Base-by-base conservation (phyloP, 92 coral and sea anemone species). In the Epizoanthus fatuus region DNA sequence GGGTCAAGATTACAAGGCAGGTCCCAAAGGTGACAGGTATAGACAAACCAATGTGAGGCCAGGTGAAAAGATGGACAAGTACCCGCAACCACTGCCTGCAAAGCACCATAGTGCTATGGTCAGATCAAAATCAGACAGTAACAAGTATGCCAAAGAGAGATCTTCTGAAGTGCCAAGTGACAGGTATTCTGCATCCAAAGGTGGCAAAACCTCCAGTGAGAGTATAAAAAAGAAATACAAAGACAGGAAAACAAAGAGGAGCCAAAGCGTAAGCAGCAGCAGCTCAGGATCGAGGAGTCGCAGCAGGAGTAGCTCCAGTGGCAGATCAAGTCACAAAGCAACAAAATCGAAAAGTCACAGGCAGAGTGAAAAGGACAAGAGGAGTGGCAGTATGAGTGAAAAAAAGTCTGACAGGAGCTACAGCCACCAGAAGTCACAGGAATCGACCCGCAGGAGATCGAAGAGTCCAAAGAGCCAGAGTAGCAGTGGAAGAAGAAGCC, bases 221-320 rank as follows among this genome's bases (percentile, higher is more conserved):
- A 10, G 53, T 20, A 19, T 68, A 59, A 55, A n/a, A 76, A 76
- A 76, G 70, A 60, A 62, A 2, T n/a, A 42, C 45, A 74, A 74
- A 52, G 45, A 74, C 40, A 42, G 38, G 55, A 59, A 58, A 39
- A 39, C 8, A 22, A 85, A 55, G 59, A 63, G 89, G 7, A 57
- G 84, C n/a, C 52, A 87, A 72, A 80, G 95, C 60, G 81, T 85
- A 62, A 89, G 93, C 71, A 92, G 94, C 38, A 90, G 92, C 55
- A 81, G 86, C 71, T 88, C 88, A 53, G 90, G 95, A 55, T 92
- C 93, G 68, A 63, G 77, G 32, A 89, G 93, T 68, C 80, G 86
- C 38, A 89, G 93, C 86, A 72, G 90, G 38, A 93, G 92, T 63
- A 84, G 87, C 4, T 80, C 85, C 32, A 74, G 79, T 53, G 79